Conservation (phyloP, 1,140 invertebrate species). For the Apocrypta bakeri region DNA sequence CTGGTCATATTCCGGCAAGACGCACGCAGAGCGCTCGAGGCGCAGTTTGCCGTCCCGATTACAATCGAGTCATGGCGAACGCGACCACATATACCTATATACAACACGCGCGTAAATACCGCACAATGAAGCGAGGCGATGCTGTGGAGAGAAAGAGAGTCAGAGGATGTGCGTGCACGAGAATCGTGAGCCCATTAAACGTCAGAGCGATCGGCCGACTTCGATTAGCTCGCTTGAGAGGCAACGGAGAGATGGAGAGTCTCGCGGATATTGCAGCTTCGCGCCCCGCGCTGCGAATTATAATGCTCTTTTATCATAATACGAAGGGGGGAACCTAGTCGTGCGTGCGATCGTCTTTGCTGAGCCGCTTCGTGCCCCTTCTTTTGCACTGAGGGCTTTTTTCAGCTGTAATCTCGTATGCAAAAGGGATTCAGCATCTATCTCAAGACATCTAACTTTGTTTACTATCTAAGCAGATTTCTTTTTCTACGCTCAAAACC, state of each 20-base stretch:
- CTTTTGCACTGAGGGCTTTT: neutral
- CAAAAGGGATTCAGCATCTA: slow-evolving; percentile 6
- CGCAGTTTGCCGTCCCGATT: slow-evolving; percentile 25
- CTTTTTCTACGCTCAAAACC: no score
- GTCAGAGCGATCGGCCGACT: slow-evolving; percentile 26
- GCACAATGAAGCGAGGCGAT: slow-evolving; percentile 12
- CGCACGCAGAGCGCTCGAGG: slow-evolving; percentile 18
- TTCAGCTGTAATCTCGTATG: neutral
- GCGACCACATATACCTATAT: neutral
- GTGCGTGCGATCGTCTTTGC: neutral
- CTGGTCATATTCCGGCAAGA: slow-evolving; percentile 18
- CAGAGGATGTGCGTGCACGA: neutral
- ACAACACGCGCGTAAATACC: neutral
- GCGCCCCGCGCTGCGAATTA: slow-evolving; percentile 23
- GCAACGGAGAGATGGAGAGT: neutral
- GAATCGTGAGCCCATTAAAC: slow-evolving; percentile 27
- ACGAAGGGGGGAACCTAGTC: neutral
- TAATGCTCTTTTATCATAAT: slow-evolving; percentile 23
- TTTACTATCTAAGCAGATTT: neutral
- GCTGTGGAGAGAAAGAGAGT: neutral
- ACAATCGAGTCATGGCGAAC: slow-evolving; percentile 29
- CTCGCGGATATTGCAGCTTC: slow-evolving; percentile 30
- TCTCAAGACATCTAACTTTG: neutral
- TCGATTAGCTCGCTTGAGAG: slow-evolving; percentile 21
- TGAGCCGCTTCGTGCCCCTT: neutral